Evolutionary conservation across 1,140 invertebrate species (phyloP).

Genomic region (Campoletis sonorensis): DNA sequence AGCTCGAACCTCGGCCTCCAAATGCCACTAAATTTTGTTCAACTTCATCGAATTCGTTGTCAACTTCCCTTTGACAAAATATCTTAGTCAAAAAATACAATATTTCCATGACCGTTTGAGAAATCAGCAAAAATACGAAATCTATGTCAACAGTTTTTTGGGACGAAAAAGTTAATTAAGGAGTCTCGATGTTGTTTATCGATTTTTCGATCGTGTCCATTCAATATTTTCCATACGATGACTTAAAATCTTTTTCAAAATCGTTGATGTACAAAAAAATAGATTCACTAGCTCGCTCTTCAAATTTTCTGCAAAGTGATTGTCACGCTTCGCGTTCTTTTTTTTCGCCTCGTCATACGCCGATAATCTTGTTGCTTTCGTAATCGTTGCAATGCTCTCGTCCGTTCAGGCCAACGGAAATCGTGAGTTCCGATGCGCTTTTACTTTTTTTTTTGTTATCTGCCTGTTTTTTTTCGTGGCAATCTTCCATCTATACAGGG

Average conservation of each 20-base stretch:
- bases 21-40: constrained; percentile 10
- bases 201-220: no score
- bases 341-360: constrained; percentile 41
- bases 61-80: not conserved
- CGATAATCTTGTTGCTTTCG: constrained; percentile 45
- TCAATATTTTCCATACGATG: no score
- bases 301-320: not conserved
- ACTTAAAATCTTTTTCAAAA: no score
- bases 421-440: constrained; percentile 24
- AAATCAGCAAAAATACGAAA: no score
- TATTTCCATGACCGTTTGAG: no score
- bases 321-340: constrained; percentile 19
- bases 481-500: not conserved
- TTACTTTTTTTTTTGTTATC: constrained; percentile 26
- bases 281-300: no score
- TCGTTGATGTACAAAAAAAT: no score
- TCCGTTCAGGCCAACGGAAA: constrained; percentile 18
- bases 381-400: constrained; percentile 39
- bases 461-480: not conserved
- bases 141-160: no score
- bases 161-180: no score
- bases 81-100: not conserved
- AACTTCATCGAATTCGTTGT: not conserved
- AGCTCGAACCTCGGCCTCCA: constrained; percentile 45
- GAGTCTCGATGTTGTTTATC: no score